A percentile compares a stretch with the other conserved stretches of the same genome.
phyloP scores from a whole-genome alignment of 2,113 vertebrate genomes.

The Epinephelus cyanopodus region DNA sequence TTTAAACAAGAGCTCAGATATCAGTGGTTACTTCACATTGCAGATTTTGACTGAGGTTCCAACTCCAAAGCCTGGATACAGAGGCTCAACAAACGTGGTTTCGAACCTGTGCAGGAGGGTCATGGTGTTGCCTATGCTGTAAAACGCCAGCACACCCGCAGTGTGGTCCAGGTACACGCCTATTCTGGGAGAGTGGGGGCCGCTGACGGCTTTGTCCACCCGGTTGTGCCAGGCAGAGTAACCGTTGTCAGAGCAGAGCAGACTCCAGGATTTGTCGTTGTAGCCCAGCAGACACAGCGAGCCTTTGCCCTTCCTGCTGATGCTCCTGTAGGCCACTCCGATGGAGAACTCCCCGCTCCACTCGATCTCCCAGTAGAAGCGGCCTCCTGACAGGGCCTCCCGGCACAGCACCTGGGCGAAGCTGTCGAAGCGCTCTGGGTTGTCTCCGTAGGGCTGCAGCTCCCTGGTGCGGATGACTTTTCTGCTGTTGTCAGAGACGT shows the following conservation, averaged over 20 bases:
- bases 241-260: conserved; percentile 89
- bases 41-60: conserved; percentile 88
- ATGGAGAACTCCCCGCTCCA: conserved; percentile 89
- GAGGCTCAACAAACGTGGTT: conserved; percentile 85
- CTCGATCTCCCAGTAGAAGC: conserved; percentile 95
- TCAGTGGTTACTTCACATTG: conserved; percentile 79
- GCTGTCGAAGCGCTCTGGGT: conserved; percentile 85
- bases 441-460: conserved; percentile 82
- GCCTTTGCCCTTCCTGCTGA: conserved; percentile 84
- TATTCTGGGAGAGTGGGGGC: conserved; percentile 85
- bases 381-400: conserved; percentile 85
- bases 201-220: conserved; percentile 82
- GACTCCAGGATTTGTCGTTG: conserved; percentile 93
- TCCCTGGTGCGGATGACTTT: conserved; percentile 84
- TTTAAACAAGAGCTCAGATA: conserved; percentile 1
- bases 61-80: conserved; percentile 93
- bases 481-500: conserved; percentile 82
- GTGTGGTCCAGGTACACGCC: conserved; percentile 90
- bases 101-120: conserved; percentile 89
- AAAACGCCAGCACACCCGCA: conserved; percentile 89
- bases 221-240: conserved; percentile 93
- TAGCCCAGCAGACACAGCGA: conserved; percentile 91
- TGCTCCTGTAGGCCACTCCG: conserved; percentile 88
- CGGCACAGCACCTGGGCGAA: conserved; percentile 92
- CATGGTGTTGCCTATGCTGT: conserved; percentile 86